phyloP scores from a whole-genome alignment of 2,888 invertebrate species.

The Hemicrepidius hirtus region DNA sequence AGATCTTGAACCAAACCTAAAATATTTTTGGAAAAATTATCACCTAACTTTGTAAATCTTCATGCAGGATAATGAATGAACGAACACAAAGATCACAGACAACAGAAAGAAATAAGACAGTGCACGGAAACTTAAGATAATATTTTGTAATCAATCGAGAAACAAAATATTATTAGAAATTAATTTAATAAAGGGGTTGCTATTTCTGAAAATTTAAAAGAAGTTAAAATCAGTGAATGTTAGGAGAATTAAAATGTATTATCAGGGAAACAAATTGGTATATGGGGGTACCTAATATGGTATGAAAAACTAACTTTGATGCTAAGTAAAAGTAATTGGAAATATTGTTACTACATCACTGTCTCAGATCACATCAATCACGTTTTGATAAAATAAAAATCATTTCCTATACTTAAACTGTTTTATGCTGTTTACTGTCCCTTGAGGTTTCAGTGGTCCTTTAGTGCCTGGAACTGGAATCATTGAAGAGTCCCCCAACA shows the following conservation, averaged over 20 bases:
- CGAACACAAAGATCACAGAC: neutral
- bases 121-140: neutral
- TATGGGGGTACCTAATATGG: too few relatives aligned
- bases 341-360: neutral
- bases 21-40: conserved; percentile 43
- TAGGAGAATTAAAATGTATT: too few relatives aligned
- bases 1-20: conserved; percentile 87
- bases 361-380: neutral
- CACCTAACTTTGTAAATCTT: conserved; percentile 24
- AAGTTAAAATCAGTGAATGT: too few relatives aligned
- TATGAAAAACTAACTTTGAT: too few relatives aligned
- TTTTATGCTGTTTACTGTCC: conserved; percentile 86
- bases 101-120: conserved; percentile 1
- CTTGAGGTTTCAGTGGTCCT: conserved; percentile 88
- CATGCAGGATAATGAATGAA: neutral
- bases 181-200: too few relatives aligned
- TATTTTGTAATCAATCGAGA: too few relatives aligned
- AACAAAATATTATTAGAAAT: too few relatives aligned
- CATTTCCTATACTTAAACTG: conserved; percentile 79
- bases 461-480: conserved; percentile 88
- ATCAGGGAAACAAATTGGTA: too few relatives aligned
- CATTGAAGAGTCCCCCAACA: conserved; percentile 95
- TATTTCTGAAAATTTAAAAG: too few relatives aligned
- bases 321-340: too few relatives aligned
- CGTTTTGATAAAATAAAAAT: neutral